phyloP scores from a whole-genome alignment of 2,113 vertebrate species.

The Copsychus sechellarum region DNA sequence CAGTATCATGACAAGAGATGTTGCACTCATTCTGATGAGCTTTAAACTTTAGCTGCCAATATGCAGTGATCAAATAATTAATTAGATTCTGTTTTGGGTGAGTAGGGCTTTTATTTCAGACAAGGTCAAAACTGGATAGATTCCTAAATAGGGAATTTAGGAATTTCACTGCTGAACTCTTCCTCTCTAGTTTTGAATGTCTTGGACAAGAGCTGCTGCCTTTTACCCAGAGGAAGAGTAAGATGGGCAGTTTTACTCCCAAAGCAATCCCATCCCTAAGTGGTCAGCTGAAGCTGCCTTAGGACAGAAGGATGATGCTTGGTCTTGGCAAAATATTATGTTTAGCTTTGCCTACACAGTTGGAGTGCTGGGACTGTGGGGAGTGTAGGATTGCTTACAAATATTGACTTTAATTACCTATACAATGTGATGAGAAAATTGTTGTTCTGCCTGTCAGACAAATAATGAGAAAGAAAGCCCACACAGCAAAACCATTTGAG shows the following conservation, averaged over 20 bases:
- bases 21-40: not conserved
- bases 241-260: not conserved
- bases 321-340: not conserved
- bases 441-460: not conserved
- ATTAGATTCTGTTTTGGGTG: not conserved
- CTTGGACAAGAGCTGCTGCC: not conserved
- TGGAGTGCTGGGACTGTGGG: fast-evolving
- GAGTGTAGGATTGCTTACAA: not conserved
- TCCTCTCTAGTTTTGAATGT: not conserved
- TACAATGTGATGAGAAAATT: not conserved
- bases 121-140: not conserved
- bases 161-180: not conserved
- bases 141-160: not conserved
- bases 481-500: not conserved
- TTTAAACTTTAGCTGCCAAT: not conserved
- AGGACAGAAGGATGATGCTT: not conserved
- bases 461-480: not conserved
- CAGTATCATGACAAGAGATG: not conserved
- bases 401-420: not conserved
- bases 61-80: not conserved
- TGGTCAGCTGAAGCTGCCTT: not conserved
- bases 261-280: not conserved
- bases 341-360: not conserved
- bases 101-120: not conserved
- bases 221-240: not conserved